Base-by-base conservation (phyloP, 2,888 invertebrate genomes). In the Catocala sponsa region DNA sequence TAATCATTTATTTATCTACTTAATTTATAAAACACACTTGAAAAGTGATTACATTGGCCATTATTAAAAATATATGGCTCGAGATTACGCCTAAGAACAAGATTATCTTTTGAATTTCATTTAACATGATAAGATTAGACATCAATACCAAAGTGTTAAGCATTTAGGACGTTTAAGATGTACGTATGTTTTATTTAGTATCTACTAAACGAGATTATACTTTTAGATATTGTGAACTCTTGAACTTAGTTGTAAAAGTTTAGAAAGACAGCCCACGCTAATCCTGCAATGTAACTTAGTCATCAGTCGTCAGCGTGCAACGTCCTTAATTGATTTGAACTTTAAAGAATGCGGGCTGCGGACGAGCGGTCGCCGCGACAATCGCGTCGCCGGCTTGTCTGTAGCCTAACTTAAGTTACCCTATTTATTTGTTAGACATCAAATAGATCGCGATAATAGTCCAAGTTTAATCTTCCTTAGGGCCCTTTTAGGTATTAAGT, bases 401-500 rank as follows among this genome's bases (percentile, higher is more conserved):
- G 43, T 68, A 49, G 70, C 79, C 78, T 77, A 82, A 82, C 60
- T 48, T 89, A 87, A 87, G 90, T 87, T 87, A 88, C 84, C 85
- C 70, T 90, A 90, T 90, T 91, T 90, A 90, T 90, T 90, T 86
- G 73, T 88, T 87, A 79, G 69, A 72, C 49, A 43, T 65, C 67
- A 70, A 79, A 79, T 88, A 86, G 85, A 82, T 74, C 83, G 84
- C 82, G 81, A 82, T 78, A 78, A 73, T 79, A 75, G 71, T 78
- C 67, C 74, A 74, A 69, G 70, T 80, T 75, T 68, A 68, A 74
- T 65, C 72, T 68, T 75, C 68, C 63, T 62, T 79, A 72, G 71
- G 57, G 60, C 65, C 81, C 83, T 79, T 79, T 83, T 94, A 92
- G 91, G 68, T 79, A 75, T 88, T 94, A 94, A 94, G 93, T 91